phyloP scores from a whole-genome alignment of 1,140 invertebrate species.

The Heliothis virescens region DNA sequence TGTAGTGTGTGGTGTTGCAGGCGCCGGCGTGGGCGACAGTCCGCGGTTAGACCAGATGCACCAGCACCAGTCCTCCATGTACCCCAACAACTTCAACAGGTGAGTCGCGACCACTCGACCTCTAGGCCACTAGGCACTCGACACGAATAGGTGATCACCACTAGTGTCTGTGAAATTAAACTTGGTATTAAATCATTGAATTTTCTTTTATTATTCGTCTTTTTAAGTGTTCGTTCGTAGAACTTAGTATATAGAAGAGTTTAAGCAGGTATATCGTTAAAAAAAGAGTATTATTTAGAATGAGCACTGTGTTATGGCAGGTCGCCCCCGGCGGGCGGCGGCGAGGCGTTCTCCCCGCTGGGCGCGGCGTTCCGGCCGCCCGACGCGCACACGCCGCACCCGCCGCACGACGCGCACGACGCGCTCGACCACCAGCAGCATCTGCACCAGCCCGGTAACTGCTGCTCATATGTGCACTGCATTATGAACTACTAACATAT shows the following conservation, averaged over 20 bases:
- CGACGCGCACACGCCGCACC: conserved; percentile 58
- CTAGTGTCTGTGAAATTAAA: no score
- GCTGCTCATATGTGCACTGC: no score
- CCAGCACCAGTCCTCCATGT: conserved; percentile 80
- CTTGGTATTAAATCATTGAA: no score
- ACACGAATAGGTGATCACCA: no score
- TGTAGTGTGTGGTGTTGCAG: conserved; percentile 58
- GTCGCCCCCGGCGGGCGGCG: conserved; percentile 66
- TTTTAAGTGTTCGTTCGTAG: no score
- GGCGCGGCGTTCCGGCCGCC: conserved; percentile 69
- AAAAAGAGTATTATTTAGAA: neutral
- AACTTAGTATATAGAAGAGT: no score
- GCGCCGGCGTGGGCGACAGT: conserved; percentile 75
- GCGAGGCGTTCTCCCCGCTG: conserved; percentile 65
- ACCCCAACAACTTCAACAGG: conserved; percentile 83
- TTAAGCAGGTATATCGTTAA: no score
- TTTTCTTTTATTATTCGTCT: no score
- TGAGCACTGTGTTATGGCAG: conserved; percentile 47
- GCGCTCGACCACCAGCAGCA: conserved; percentile 45
- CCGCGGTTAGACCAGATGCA: conserved; percentile 80
- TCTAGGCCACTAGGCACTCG: no score
- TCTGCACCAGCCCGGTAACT: conserved; percentile 63
- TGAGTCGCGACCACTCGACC: conserved; percentile 34
- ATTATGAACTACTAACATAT: no score
- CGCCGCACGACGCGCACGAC: conserved; percentile 52